phyloP scores from a whole-genome alignment of 1,140 invertebrate genomes.

The Meloidogyne exigua region DNA sequence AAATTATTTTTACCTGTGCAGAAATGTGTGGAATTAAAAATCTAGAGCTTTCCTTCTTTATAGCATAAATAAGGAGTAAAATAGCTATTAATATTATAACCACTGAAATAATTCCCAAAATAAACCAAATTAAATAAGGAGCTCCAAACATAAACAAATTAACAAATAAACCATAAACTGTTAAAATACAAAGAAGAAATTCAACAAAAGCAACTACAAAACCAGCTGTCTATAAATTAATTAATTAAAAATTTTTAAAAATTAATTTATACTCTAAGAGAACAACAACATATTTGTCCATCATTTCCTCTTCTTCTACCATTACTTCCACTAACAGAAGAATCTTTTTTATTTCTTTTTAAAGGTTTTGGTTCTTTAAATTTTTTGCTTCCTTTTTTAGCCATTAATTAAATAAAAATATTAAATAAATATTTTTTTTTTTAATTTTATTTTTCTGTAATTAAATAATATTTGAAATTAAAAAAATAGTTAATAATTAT shows the following conservation, averaged over 20 bases:
- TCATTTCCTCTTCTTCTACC: not conserved
- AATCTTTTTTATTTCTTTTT: constrained; percentile 9
- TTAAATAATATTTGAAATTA: too few species aligned
- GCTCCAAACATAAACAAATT: constrained; percentile 59
- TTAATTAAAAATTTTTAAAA: not conserved
- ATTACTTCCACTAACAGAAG: not conserved
- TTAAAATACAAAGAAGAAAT: constrained; percentile 56
- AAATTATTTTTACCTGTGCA: constrained; percentile 46
- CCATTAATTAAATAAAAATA: not conserved
- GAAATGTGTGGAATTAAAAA: constrained; percentile 58
- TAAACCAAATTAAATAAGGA: constrained; percentile 60
- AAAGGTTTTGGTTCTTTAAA: not conserved
- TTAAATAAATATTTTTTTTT: not conserved
- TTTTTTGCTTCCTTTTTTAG: not conserved
- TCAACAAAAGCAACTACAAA: constrained; percentile 60
- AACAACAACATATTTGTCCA: constrained; percentile 14
- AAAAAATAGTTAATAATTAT: too few species aligned
- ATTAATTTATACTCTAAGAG: constrained; percentile 10
- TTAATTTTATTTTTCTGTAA: not conserved
- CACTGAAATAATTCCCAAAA: constrained; percentile 58
- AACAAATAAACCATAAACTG: constrained; percentile 59
- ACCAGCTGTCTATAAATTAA: constrained; percentile 59
- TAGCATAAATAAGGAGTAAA: constrained; percentile 56
- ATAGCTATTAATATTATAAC: constrained; percentile 62
- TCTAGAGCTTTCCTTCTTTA: constrained; percentile 59